Evolutionary conservation across 2,113 vertebrate species (phyloP).

Genomic region (Nothoprocta pentlandii): DNA sequence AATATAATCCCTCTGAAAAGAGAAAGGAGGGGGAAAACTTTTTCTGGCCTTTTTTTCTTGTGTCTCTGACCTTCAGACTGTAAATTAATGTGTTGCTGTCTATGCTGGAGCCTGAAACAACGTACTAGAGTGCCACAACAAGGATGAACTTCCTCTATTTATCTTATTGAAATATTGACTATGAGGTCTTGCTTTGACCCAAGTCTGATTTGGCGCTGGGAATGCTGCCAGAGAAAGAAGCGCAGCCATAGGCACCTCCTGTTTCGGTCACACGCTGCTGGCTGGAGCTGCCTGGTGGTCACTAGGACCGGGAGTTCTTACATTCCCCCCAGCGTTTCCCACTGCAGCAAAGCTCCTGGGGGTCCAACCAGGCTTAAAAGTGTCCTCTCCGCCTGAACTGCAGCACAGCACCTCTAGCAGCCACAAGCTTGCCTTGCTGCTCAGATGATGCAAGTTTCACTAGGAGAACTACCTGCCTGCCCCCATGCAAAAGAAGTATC

Average conservation of each 20-base stretch:
- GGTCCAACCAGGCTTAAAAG: not conserved
- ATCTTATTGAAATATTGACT: not conserved
- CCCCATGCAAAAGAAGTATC: not conserved
- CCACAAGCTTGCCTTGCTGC: not conserved
- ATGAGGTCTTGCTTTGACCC: not conserved
- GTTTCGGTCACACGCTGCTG: fast-evolving
- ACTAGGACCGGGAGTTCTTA: not conserved
- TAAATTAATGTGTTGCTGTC: not conserved
- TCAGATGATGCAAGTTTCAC: fast-evolving
- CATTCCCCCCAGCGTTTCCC: not conserved
- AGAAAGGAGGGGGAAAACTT: not conserved
- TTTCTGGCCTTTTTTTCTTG: not conserved
- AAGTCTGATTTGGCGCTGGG: fast-evolving
- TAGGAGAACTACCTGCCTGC: not conserved
- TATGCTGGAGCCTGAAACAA: not conserved
- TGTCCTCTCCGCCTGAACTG: not conserved
- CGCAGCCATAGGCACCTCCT: fast-evolving
- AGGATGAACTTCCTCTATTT: not conserved
- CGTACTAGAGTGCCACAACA: not conserved
- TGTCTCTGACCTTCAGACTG: not conserved
- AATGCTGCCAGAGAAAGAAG: fast-evolving
- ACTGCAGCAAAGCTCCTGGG: not conserved
- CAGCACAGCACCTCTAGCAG: fast-evolving
- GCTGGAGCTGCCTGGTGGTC: fast-evolving
- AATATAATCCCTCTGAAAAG: not conserved